Percentiles rank a stretch among this genome's conserved stretches.
Conservation (phyloP, 2,797 vertebrate species). For the Pagetopsis macropterus region DNA sequence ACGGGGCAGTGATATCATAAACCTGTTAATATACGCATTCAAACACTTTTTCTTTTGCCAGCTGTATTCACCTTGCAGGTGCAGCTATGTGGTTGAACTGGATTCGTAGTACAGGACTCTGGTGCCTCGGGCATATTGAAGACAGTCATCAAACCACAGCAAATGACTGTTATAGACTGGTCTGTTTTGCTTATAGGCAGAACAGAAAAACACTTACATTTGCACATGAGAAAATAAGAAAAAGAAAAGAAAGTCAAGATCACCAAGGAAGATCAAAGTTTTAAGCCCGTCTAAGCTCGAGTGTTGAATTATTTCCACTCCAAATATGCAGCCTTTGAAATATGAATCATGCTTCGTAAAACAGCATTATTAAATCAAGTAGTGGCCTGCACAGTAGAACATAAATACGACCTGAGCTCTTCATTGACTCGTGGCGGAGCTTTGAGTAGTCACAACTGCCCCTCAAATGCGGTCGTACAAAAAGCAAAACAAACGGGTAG, state of each 20-base stretch:
- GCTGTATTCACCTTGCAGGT: too few species aligned
- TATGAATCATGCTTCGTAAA: constrained; percentile 75
- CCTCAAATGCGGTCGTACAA: constrained; percentile 53
- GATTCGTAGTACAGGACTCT: too few species aligned
- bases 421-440: constrained; percentile 61
- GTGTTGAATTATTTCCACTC: constrained; percentile 70
- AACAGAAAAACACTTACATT: constrained; percentile 29
- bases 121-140: constrained; percentile 35
- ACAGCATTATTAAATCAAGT: constrained; percentile 70
- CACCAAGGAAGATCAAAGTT: constrained; percentile 79
- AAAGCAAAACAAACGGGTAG: constrained; percentile 33
- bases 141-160: constrained; percentile 63
- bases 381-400: constrained; percentile 67
- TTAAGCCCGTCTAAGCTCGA: constrained; percentile 44
- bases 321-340: constrained; percentile 71
- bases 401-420: constrained; percentile 54
- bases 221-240: constrained; percentile 41
- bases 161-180: constrained; percentile 65
- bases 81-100: too few species aligned
- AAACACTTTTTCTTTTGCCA: too few species aligned
- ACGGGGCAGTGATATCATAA: too few species aligned
- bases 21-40: too few species aligned
- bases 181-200: constrained; percentile 60
- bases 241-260: constrained; percentile 56
- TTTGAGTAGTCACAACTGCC: constrained; percentile 65